phyloP scores from a whole-genome alignment of 2,113 vertebrate genomes.

The Dasyurus viverrinus region DNA sequence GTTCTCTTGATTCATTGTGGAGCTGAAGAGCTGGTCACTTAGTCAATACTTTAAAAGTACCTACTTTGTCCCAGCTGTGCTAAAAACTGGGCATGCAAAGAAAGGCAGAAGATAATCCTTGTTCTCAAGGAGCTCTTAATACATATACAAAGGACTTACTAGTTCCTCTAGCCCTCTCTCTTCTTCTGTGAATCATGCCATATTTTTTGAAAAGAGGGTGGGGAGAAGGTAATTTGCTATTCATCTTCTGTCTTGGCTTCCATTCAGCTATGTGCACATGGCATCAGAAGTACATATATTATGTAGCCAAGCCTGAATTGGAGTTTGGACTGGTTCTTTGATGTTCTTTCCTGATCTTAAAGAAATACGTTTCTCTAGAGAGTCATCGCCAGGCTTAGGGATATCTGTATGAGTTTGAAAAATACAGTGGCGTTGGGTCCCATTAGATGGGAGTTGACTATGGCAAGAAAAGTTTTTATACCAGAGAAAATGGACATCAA shows the following conservation, averaged over 20 bases:
- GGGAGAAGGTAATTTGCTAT: background rate
- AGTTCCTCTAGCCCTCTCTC: too few relatives aligned
- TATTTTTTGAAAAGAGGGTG: background rate
- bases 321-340: background rate
- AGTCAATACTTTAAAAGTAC: background rate
- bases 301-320: background rate
- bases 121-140: background rate
- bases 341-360: background rate
- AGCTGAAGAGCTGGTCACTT: background rate
- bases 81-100: background rate
- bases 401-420: background rate
- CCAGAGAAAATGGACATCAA: background rate
- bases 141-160: background rate
- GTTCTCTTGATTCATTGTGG: background rate
- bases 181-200: background rate
- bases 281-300: background rate
- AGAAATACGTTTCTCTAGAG: background rate
- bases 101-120: too few relatives aligned
- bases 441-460: background rate
- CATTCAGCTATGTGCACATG: background rate
- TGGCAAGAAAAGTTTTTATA: background rate
- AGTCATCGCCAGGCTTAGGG: background rate
- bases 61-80: background rate
- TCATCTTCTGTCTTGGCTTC: background rate
- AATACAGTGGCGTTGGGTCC: background rate